Base-by-base conservation (phyloP, 2,888 invertebrate species). In the Microctonus hyperodae region DNA sequence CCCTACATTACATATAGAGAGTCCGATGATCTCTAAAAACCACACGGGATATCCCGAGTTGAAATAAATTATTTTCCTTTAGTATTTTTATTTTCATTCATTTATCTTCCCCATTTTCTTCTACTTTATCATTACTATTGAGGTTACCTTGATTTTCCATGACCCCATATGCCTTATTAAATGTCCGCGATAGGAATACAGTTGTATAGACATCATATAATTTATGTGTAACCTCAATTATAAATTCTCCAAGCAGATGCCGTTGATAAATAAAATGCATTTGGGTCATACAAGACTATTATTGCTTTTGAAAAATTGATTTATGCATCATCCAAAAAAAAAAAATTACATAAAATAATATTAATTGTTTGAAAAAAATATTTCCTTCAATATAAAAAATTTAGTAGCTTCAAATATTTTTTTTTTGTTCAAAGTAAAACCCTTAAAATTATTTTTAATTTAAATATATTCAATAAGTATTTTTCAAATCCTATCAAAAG, bases 1-100 rank as follows among this genome's bases (percentile, higher is more conserved):
- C 68, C 57, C 20, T 25, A 35, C 16, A 65, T 44, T 33, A 60
- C 51, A 51, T 10, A 51, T 23, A 25, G 23, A 51, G 44, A 9
- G 23, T 28, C 37, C 23, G 58, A 57, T 61, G 48, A 48, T 68
- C 64, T 69, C 57, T 67, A 60, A 73, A 51, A 40, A 37, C 37
- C 37, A 37, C 37, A 37, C 57, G 51, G 23, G 50, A 50, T 51
- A 31, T 63, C 57, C 44, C 69, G 64, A 59, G 56, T 61, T 44
- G 20, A 20, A 4, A 51, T 25, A 51, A 23, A 23, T 65, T 65
- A 13, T 50, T 64, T 25, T 55, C 22, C 33, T 35, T 56, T 20
- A 3, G 9, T 44, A n/a, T 44, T 16, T 4, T 40, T 22, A 11
- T 20, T 7, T 16, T 44, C 44, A 16, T 44, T n/a, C 9, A 44